Base-by-base conservation (phyloP, 2,888 invertebrate species). In the Watsonalla binaria region DNA sequence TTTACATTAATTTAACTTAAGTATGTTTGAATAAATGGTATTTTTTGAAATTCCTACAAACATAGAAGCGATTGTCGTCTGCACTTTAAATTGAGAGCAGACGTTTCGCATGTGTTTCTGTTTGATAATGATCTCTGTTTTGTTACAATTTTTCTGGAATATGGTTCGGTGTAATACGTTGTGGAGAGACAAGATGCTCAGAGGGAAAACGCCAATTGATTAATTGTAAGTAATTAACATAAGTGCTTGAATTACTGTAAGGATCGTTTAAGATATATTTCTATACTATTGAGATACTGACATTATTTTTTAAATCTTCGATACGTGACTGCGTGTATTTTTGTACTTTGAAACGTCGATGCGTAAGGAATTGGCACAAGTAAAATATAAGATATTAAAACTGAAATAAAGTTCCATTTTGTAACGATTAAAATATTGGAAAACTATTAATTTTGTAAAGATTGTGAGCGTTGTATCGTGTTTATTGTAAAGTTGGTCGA, bases 91-190 rank as follows among this genome's bases (percentile, higher is more conserved):
- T 75, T 82, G 80, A 76, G 86, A 87, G 86, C 84, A 82, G 79
- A 86, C 79, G 78, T 84, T 79, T 80, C 70, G 11, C 42, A 72
- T 78, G 76, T 72, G 68, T 69, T 66, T 84, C 80, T 83, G 76
- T 81, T 74, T 66, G 77, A 75, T 66, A 60, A 72, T 85, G 84
- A 86, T 88, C 86, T 85, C 88, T 72, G 84, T 89, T 89, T 84
- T 77, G 76, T 89, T 90, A 88, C 90, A 90, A 87, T 89, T 86
- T 84, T 78, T 74, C 84, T 86, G 89, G 74, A 89, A 88, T 85
- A 82, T 66, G 82, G 81, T 70, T 71, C 52, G 78, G 61, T 64
- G 59, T 58, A 61, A 60, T 72, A 66, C 67, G 69, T 63, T 65
- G 68, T 67, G 65, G 64, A 71, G 65, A 59, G 67, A 70, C 68